A percentile compares a stretch with the other conserved stretches of the same genome.
Conservation (phyloP, 2,797 vertebrate species). For the Pitangus sulphuratus region DNA sequence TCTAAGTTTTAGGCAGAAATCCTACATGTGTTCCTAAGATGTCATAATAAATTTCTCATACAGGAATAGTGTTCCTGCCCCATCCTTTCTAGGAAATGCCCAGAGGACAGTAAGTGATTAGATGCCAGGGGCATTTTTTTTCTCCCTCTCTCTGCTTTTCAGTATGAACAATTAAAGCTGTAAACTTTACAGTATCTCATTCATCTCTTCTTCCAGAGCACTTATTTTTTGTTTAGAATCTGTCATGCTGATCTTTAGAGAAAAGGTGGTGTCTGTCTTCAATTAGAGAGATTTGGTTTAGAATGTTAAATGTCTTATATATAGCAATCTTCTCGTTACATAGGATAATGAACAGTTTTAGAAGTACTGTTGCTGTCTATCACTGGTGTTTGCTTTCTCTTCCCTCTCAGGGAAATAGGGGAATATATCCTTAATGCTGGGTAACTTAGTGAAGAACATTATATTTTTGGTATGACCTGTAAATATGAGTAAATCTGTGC, state of each 20-base stretch:
- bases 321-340: background rate
- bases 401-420: background rate
- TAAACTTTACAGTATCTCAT: background rate
- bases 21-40: background rate
- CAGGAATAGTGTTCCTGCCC: background rate
- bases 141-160: background rate
- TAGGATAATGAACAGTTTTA: background rate
- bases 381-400: background rate
- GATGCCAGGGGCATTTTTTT: background rate
- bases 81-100: background rate
- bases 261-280: background rate
- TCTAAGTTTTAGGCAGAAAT: background rate
- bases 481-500: background rate
- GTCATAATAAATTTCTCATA: background rate
- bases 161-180: background rate
- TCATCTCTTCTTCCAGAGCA: background rate
- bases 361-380: background rate
- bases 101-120: background rate
- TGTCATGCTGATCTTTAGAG: background rate
- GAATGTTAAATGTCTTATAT: background rate
- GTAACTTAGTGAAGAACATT: background rate
- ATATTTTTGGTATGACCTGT: background rate
- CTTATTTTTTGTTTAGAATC: background rate
- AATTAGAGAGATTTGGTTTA: background rate
- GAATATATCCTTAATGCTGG: background rate